These are phyloP conservation scores for Chironomus tepperi DNA, from an alignment of 1,140 invertebrate genomes.

Conservation along the genomic window DNA sequence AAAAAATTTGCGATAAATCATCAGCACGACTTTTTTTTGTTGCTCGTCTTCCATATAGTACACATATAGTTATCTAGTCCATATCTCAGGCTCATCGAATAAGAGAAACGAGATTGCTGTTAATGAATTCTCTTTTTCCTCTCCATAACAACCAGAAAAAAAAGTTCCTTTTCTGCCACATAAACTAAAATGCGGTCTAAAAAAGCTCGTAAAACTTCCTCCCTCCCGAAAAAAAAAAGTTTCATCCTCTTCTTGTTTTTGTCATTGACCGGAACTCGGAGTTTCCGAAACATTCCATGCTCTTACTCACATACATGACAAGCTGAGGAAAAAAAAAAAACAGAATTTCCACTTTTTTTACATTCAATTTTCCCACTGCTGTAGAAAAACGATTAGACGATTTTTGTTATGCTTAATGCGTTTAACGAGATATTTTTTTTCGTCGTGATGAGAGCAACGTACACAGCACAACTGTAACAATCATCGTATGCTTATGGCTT, in stretches of 20 bases:
- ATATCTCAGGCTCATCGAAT: not conserved
- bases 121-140: constrained; percentile 9
- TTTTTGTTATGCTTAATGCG: not conserved
- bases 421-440: not conserved
- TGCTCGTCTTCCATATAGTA: not conserved
- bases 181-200: not conserved
- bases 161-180: too few relatives aligned
- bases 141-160: not conserved
- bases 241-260: not conserved
- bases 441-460: too few relatives aligned
- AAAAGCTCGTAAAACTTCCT: not conserved
- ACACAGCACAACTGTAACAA: too few relatives aligned
- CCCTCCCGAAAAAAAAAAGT: not conserved
- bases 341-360: not conserved
- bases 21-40: too few relatives aligned
- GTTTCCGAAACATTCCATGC: not conserved
- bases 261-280: not conserved
- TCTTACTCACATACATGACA: not conserved
- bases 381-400: not conserved
- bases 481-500: not conserved
- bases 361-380: not conserved
- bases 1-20: too few relatives aligned
- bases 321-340: not conserved
- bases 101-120: constrained; percentile 6
- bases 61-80: not conserved